These are phyloP conservation scores for Gyrodactylus salaris DNA, from an alignment of 1,140 invertebrate species.

Conservation along the genomic window DNA sequence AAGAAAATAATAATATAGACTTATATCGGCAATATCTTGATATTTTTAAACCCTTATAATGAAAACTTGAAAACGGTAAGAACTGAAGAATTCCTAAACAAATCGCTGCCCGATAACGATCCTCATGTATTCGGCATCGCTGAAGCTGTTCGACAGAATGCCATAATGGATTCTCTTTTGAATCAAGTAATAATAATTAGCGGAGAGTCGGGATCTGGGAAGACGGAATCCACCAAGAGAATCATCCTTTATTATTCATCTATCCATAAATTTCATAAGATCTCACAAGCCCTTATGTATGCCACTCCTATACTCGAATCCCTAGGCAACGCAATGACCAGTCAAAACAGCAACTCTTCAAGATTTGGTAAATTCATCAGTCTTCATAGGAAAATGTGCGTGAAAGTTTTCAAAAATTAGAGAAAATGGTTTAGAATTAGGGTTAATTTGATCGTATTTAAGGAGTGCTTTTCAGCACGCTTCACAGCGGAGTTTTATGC, in stretches of 20 bases:
- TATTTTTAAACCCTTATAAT: background rate
- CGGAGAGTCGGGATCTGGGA: constrained; percentile 75
- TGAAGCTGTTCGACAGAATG: background rate
- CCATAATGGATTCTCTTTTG: background rate
- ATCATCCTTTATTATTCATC: constrained; percentile 80
- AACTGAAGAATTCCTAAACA: no score
- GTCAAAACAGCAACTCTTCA: constrained; percentile 88
- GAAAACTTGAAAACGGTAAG: background rate
- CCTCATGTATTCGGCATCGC: background rate
- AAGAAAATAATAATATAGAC: background rate
- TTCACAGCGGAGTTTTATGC: background rate
- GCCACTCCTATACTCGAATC: constrained; percentile 32
- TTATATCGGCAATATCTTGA: background rate
- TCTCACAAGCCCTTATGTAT: background rate
- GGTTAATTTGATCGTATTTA: background rate
- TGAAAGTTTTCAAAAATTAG: background rate
- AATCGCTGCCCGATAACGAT: background rate
- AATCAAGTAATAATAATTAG: background rate
- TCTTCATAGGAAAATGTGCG: no score
- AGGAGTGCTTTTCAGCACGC: no score
- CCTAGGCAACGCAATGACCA: constrained; percentile 94
- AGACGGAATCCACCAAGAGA: constrained; percentile 89
- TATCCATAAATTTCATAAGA: background rate
- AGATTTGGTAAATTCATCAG: constrained; percentile 90
- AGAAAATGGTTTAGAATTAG: background rate